Evolutionary conservation across 2,888 invertebrate genomes (phyloP), one percentile per base, ranked within the genome.

Genomic region (Parochlus steinenii): DNA sequence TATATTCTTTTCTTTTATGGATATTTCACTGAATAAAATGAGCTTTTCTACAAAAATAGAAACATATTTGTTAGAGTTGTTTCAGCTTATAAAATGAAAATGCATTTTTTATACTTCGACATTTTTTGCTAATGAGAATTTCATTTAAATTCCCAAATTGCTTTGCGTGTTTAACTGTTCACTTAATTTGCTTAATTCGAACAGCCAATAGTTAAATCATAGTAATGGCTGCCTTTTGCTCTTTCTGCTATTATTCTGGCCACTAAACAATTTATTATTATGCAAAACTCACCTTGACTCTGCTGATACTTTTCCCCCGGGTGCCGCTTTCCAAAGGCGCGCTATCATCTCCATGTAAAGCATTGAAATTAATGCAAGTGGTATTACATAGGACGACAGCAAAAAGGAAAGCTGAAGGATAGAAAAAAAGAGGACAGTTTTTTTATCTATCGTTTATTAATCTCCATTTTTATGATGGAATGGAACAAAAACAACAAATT

Each of bases 301-400:
- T 4, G 78, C 80, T 17, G 81, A 80, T 40, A 75, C 71, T 46
- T 75, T 71, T 18, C 81, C 77, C n/a, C 81, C 81, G 1, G 81
- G 78, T 4, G 81, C 75, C 10, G 17, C 54, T 50, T 77, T 76
- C 79, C 92, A 86, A 45, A 93, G 64, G 45, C 87, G 69, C 47
- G 77, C 73, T 54, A 93, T 62, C 85, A 93, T 87, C 47, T 81
- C 71, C 58, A 87, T 74, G 56, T 93, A 93, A 44, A 93, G 66
- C 42, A 82, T 71, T 53, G 80, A 80, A 51, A 89, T 89, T 47
- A 89, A 63, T 33, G 78, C 71, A 58, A 93, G 59, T 2, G 93
- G 93, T 43, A 90, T 68, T 45, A 85, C 74, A 60, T 87, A 92
- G 34, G 87, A 86, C 40, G 83, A 80, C 41, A 81, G 62, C 54